Evolutionary conservation across 2,113 vertebrate species (phyloP).

Genomic region (Bucco capensis): DNA sequence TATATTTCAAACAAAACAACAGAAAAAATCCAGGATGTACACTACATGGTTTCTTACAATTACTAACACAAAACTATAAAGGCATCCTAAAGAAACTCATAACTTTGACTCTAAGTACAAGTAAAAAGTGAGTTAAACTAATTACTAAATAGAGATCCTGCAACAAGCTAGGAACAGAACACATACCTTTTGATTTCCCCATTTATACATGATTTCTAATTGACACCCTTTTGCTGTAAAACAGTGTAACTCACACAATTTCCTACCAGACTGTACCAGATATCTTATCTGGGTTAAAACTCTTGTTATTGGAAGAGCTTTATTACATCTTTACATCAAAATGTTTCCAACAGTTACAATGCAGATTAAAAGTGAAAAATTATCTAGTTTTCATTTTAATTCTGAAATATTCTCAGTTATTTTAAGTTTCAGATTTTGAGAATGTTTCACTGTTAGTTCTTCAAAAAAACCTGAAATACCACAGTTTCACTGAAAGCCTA

Average conservation of each 20-base stretch:
- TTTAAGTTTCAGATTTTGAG: neutral
- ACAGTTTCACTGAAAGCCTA: neutral
- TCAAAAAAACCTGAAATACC: neutral
- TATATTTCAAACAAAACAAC: neutral
- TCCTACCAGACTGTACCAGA: neutral
- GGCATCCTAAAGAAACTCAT: neutral
- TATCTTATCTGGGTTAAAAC: neutral
- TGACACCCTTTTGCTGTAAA: neutral
- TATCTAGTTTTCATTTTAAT: neutral
- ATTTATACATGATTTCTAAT: neutral
- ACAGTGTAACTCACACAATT: neutral
- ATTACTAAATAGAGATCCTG: neutral
- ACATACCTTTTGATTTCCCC: neutral
- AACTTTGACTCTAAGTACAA: neutral
- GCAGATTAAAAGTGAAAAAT: neutral
- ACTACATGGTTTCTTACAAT: neutral
- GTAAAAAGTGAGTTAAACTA: neutral
- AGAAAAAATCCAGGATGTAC: neutral
- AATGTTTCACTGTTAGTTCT: neutral
- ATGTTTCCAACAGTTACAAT: neutral
- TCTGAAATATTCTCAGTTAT: neutral
- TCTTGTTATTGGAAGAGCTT: neutral
- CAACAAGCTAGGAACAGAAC: neutral
- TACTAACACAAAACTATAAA: neutral
- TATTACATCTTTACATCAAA: neutral